phyloP scores from a whole-genome alignment of 2,888 invertebrate species.

The Oscheius sp. region DNA sequence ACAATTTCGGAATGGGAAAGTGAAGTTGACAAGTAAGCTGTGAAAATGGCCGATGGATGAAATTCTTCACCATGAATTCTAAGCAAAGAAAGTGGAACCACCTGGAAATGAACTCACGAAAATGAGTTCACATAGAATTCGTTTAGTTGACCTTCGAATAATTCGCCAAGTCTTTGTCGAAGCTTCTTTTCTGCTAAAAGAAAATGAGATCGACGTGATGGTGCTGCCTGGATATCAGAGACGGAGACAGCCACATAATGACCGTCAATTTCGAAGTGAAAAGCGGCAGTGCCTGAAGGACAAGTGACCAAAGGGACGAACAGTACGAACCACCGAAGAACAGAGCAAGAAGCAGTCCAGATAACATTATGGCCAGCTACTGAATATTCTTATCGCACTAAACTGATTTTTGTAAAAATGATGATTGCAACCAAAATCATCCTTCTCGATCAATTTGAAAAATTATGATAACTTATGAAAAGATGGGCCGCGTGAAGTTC shows the following conservation, averaged over 20 bases:
- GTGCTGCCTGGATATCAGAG: not conserved
- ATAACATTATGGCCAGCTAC: conserved; percentile 12
- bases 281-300: not conserved
- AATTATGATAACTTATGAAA: no score
- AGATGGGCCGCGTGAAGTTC: no score
- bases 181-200: conserved; percentile 7
- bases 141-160: conserved; percentile 2
- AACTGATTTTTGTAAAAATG: no score
- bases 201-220: not conserved
- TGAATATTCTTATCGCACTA: no score
- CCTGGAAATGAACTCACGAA: not conserved
- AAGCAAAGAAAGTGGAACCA: not conserved
- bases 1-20: not conserved
- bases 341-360: conserved; percentile 6
- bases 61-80: conserved; percentile 30
- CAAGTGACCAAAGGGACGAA: not conserved
- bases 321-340: conserved; percentile 9
- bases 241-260: conserved; percentile 6
- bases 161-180: not conserved
- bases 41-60: conserved; percentile 28
- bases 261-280: conserved; percentile 30
- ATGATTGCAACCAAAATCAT: no score
- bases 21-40: conserved; percentile 1
- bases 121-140: conserved; percentile 14
- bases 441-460: no score